Base-by-base conservation (phyloP, 2,797 vertebrate species). In the Cynopterus sphinx region DNA sequence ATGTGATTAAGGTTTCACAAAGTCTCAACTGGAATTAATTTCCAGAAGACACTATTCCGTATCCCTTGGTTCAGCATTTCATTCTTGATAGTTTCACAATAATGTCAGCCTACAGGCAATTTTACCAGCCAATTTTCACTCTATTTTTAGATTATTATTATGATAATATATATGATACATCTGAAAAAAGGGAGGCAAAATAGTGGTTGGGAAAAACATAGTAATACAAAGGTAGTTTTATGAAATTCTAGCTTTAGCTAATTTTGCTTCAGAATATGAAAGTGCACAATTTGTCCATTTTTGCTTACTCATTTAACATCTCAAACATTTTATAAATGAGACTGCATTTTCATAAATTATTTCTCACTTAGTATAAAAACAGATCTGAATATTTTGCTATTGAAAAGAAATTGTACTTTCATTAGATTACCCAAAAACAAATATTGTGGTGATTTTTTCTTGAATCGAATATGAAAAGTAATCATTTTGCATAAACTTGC, bases 21-120 rank as follows among this genome's bases (percentile, higher is more conserved):
- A 86, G 59, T 90, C 70, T 96, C 82, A 94, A 92, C 33, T 87
- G 16, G 59, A 94, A 95, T 96, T 94, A 97, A 96, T 95, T 95
- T 94, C 74, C 88, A 82, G 71, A 87, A 92, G 77, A 91, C 33
- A 84, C 26, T 81, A 3, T 90, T 67, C 55, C 17, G 16, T 53
- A 75, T 87, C 9, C 22, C 36, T 75, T 85, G 82, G 93, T 71
- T 96, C 84, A 97, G 90, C 87, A 90, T 86, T 97, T 93, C 31
- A 68, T 95, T 92, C 87, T 46, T 85, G 43, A 91, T 84, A 59
- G 49, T 70, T 92, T 96, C 55, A 95, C 49, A 88, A 68, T 91
- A 94, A 86, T 83, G 57, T 70, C 51, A 95, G 49, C 53, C 63
- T 93, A 71, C 16, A 75, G 91, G 53, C 63, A 96, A 83, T 91